phyloP scores from a whole-genome alignment of 2,888 invertebrate species.

The Cryptus armator region DNA sequence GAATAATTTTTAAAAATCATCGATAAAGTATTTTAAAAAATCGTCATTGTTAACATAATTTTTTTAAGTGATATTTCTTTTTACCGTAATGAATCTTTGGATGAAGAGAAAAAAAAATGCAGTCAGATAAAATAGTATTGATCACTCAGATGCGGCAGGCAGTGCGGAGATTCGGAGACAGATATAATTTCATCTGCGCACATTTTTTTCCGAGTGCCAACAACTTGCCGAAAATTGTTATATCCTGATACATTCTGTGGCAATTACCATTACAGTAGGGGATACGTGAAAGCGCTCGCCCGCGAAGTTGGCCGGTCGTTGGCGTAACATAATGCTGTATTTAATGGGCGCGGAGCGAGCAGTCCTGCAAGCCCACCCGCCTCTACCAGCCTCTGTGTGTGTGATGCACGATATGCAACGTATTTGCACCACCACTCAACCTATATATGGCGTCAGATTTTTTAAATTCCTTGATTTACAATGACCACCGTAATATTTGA shows the following conservation, averaged over 20 bases:
- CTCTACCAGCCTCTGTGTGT: constrained; percentile 42
- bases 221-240: constrained; percentile 44
- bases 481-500: constrained; percentile 81
- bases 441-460: constrained; percentile 82
- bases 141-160: too few species aligned
- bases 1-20: too few species aligned
- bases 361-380: constrained; percentile 39
- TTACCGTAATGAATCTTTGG: background rate
- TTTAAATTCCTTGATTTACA: constrained; percentile 84
- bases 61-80: background rate
- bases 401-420: constrained; percentile 81
- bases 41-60: too few species aligned
- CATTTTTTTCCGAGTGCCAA: background rate
- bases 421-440: constrained; percentile 76
- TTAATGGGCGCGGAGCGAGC: constrained; percentile 79
- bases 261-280: constrained; percentile 80
- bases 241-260: constrained; percentile 76
- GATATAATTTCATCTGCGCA: background rate
- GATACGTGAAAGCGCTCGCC: constrained; percentile 76
- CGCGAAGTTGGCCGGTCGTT: constrained; percentile 70
- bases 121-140: too few species aligned
- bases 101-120: too few species aligned
- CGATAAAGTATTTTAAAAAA: too few species aligned
- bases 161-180: too few species aligned
- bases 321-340: constrained; percentile 83